Conservation (phyloP, 2,113 vertebrate genomes). For the Sisor rabdophorus region DNA sequence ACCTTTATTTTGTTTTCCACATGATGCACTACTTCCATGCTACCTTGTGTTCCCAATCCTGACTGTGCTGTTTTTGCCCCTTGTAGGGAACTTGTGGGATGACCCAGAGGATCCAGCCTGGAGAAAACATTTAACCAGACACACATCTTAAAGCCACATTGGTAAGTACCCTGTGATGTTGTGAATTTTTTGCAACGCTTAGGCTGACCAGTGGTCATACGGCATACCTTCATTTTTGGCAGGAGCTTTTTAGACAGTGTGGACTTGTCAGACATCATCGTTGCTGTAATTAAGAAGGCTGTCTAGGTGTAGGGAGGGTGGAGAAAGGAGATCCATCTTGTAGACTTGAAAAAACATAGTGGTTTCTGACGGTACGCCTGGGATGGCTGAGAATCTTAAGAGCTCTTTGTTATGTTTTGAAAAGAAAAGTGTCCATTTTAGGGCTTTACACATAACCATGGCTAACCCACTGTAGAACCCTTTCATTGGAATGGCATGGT, state of each 20-base stretch:
- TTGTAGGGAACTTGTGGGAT: slow-evolving; percentile 57
- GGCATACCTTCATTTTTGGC: neutral
- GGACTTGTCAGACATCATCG: neutral
- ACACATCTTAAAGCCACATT: slow-evolving; percentile 50
- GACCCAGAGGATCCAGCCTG: slow-evolving; percentile 46
- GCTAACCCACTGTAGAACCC: neutral
- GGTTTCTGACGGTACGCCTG: neutral
- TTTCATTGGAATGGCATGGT: neutral
- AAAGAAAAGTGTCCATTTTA: neutral
- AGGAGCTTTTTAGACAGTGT: neutral
- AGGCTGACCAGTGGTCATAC: neutral
- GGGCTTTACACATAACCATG: neutral
- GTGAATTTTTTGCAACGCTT: neutral
- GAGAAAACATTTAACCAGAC: slow-evolving; percentile 59
- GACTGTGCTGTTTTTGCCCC: slow-evolving; percentile 57
- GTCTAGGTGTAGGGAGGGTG: too few relatives aligned
- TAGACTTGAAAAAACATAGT: neutral
- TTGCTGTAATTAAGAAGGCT: neutral
- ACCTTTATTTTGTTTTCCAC: slow-evolving; percentile 55
- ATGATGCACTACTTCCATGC: slow-evolving; percentile 32
- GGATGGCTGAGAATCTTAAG: neutral
- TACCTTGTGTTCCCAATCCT: slow-evolving; percentile 37
- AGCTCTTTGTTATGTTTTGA: neutral
- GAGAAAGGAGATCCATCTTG: neutral
- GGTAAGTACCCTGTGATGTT: slow-evolving; percentile 54